Conservation (phyloP, 2,797 vertebrate species). For the Pipistrellus nathusii region DNA sequence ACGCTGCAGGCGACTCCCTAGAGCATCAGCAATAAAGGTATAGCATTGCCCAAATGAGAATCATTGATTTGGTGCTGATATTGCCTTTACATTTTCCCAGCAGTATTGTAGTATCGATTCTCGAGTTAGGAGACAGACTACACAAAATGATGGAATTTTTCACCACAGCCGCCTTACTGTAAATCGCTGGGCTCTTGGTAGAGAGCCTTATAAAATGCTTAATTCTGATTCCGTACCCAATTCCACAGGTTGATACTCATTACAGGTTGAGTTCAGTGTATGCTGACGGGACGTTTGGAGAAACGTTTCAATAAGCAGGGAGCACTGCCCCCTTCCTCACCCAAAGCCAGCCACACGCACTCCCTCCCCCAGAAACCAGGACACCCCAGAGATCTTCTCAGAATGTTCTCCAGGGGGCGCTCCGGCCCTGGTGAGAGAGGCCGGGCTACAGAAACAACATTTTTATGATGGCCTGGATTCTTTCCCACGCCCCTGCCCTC, state of each 20-base stretch:
- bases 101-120: not conserved
- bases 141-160: not conserved
- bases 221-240: not conserved
- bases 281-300: not conserved
- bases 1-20: not conserved
- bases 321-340: no score
- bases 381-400: not conserved
- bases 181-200: not conserved
- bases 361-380: not conserved
- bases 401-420: not conserved
- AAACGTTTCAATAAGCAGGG: not conserved
- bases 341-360: not conserved
- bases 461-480: not conserved
- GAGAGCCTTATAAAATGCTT: not conserved
- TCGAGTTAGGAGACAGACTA: not conserved
- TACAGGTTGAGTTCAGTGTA: not conserved
- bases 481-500: not conserved
- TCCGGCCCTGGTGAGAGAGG: not conserved
- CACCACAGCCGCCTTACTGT: not conserved
- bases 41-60: conserved; percentile 8
- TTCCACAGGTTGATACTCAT: not conserved
- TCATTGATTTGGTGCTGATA: not conserved
- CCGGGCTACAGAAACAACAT: not conserved
- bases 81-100: not conserved
- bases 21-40: not conserved